phyloP scores from a whole-genome alignment of 1,140 invertebrate genomes.

The Battus philenor region DNA sequence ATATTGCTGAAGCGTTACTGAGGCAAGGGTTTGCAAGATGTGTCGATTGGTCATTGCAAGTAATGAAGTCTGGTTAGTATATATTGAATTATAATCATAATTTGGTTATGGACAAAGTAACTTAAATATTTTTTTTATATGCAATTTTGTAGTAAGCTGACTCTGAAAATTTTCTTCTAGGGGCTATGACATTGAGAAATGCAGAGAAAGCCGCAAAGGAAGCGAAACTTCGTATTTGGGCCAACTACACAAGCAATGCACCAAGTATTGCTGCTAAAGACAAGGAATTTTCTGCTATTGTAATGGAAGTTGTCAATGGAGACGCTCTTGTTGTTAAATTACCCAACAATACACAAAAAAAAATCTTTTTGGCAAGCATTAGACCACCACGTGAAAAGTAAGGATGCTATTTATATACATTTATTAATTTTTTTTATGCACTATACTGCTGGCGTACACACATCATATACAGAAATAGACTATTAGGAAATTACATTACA shows the following conservation, averaged over 20 bases:
- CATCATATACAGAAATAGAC: no score
- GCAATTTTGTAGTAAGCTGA: no score
- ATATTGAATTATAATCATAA: neutral
- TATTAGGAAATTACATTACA: no score
- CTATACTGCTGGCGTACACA: neutral
- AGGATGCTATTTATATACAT: conserved; percentile 15
- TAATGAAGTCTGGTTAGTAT: conserved; percentile 82
- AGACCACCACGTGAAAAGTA: conserved; percentile 89
- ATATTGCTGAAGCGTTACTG: conserved; percentile 95
- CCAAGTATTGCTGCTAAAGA: conserved; percentile 85
- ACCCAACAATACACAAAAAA: conserved; percentile 87
- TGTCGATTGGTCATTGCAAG: conserved; percentile 97
- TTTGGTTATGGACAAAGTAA: no score
- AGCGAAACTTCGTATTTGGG: conserved; percentile 91
- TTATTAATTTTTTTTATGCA: conserved; percentile 1
- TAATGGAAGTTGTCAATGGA: conserved; percentile 95
- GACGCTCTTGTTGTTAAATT: conserved; percentile 93
- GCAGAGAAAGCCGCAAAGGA: conserved; percentile 94
- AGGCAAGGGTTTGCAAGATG: conserved; percentile 95
- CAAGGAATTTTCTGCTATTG: conserved; percentile 90
- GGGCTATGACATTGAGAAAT: conserved; percentile 88
- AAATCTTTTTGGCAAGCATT: conserved; percentile 97
- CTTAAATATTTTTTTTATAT: no score
- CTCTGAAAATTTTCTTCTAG: conserved; percentile 67
- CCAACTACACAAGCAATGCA: conserved; percentile 84